A percentile compares a stretch with the other conserved stretches of the same genome.
Evolutionary conservation across 2,888 invertebrate species (phyloP).

Genomic region (Odontocerum albicorne): DNA sequence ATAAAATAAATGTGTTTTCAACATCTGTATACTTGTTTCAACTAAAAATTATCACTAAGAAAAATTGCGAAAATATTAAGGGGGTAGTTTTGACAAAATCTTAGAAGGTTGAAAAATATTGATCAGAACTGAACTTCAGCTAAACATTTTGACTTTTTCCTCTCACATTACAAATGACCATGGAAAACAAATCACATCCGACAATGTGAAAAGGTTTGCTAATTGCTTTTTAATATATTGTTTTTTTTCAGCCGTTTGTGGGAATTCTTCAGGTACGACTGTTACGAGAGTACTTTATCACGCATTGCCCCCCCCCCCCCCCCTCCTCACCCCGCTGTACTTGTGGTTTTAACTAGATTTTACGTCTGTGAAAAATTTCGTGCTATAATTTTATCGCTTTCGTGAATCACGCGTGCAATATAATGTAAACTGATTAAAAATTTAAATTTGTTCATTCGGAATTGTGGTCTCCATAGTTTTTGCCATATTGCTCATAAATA

Average conservation of each 20-base stretch:
- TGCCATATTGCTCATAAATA: no score
- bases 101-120: neutral
- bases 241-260: neutral
- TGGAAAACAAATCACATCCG: constrained; percentile 21
- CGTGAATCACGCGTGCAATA: no score
- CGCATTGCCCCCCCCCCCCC: neutral
- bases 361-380: no score
- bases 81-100: neutral
- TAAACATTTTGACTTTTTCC: neutral
- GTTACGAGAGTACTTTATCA: neutral
- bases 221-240: constrained; percentile 21
- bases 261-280: no score
- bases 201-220: constrained; percentile 5
- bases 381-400: no score
- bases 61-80: neutral
- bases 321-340: neutral
- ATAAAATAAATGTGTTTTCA: no score
- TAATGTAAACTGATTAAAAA: no score
- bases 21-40: no score
- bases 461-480: no score
- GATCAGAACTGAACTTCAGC: neutral
- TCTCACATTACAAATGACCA: constrained; percentile 16
- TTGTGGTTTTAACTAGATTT: constrained; percentile 3
- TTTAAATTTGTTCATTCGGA: no score
- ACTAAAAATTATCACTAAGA: no score